Conservation (phyloP, 1,140 invertebrate species). For the Sitodiplosis mosellana region DNA sequence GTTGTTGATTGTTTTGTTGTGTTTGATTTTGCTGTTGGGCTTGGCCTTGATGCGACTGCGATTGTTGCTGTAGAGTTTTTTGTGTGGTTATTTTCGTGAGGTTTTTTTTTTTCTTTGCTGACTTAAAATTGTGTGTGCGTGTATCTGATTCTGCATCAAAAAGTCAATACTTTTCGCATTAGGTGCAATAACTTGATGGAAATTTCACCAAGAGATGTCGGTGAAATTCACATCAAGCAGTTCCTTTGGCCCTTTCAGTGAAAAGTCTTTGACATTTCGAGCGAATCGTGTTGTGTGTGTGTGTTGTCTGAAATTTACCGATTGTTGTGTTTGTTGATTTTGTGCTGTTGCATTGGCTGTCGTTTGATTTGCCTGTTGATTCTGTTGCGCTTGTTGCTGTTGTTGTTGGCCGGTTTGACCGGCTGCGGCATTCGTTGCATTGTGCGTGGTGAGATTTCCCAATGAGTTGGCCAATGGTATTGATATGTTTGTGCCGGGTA, state of each 20-base stretch:
- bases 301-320: not conserved
- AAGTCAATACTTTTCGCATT: no score
- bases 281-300: no score
- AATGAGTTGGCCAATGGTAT: conserved; percentile 28
- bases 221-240: no score
- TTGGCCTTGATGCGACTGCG: conserved; percentile 6
- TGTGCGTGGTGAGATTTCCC: conserved; percentile 4
- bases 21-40: conserved; percentile 3
- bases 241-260: no score
- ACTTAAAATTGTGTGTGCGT: no score
- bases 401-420: conserved; percentile 10
- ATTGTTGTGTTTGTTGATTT: conserved; percentile 1
- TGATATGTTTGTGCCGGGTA: conserved; percentile 36
- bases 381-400: conserved; percentile 6
- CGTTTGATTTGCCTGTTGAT: conserved; percentile 4
- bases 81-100: not conserved
- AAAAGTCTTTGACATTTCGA: no score
- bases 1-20: conserved; percentile 1
- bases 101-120: no score
- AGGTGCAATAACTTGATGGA: no score
- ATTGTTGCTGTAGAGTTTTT: not conserved
- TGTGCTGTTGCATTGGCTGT: conserved; percentile 4
- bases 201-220: no score
- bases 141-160: no score
- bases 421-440: not conserved